phyloP scores from a whole-genome alignment of 2,797 vertebrate genomes.

The Poecilia gillii region DNA sequence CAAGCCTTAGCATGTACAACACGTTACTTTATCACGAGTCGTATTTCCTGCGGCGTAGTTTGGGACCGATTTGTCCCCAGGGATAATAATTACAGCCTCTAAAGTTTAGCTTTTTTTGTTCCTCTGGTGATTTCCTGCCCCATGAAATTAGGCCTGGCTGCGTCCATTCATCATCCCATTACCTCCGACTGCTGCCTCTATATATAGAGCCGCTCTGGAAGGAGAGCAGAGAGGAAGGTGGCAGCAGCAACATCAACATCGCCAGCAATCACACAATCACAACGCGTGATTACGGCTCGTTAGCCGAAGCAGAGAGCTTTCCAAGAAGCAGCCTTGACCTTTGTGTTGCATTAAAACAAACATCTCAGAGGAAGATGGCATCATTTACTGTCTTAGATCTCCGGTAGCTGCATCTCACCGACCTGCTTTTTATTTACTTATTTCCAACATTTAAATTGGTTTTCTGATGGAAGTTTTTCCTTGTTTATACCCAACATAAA shows the following conservation, averaged over 20 bases:
- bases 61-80: conserved; percentile 74
- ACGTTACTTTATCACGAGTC: conserved; percentile 60
- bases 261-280: conserved; percentile 56
- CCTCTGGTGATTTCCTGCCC: conserved; percentile 79
- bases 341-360: background rate
- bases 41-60: conserved; percentile 64
- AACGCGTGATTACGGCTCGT: conserved; percentile 66
- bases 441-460: background rate
- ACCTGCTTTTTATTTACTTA: background rate
- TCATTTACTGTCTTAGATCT: background rate
- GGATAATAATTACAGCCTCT: conserved; percentile 81
- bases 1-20: conserved; percentile 39
- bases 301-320: conserved; percentile 51
- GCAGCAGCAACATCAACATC: conserved; percentile 61
- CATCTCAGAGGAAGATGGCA: background rate
- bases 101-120: conserved; percentile 75
- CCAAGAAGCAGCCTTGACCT: conserved; percentile 46
- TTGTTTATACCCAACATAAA: background rate
- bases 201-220: conserved; percentile 73
- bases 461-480: background rate
- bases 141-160: conserved; percentile 73
- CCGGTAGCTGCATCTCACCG: background rate
- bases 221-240: conserved; percentile 38
- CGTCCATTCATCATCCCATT: conserved; percentile 80
- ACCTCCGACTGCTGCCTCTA: conserved; percentile 65